phyloP scores from a whole-genome alignment of 2,888 invertebrate genomes.

The Eucera pruinosa region DNA sequence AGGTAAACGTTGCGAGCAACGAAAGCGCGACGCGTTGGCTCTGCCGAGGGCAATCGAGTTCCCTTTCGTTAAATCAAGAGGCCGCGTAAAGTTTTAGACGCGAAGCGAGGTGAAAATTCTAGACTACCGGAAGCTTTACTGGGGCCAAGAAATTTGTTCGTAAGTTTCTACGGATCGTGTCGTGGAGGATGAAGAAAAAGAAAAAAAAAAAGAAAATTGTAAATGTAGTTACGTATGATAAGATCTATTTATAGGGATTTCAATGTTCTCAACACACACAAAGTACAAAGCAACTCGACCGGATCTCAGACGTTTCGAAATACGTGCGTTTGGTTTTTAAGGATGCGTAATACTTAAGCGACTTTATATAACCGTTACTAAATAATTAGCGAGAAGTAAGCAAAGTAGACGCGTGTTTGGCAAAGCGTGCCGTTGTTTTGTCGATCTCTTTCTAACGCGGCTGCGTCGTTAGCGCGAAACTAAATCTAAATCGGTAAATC shows the following conservation, averaged over 20 bases:
- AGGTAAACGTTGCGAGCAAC: too few species aligned
- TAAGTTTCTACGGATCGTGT: constrained; percentile 48
- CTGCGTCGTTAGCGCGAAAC: background rate
- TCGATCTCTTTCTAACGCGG: constrained; percentile 10
- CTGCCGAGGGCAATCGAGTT: too few species aligned
- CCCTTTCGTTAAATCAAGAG: too few species aligned
- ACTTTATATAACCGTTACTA: constrained; percentile 32
- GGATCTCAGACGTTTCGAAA: constrained; percentile 77
- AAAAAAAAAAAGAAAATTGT: constrained; percentile 39
- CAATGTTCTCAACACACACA: constrained; percentile 75
- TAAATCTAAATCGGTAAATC: background rate
- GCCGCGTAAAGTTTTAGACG: too few species aligned
- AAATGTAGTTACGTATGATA: constrained; percentile 51
- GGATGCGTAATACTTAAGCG: constrained; percentile 45
- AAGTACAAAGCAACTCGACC: constrained; percentile 78
- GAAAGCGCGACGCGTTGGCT: too few species aligned
- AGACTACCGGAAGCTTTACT: constrained; percentile 59
- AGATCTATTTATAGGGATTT: constrained; percentile 63
- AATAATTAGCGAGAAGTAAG: constrained; percentile 18
- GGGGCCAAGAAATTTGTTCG: constrained; percentile 64
- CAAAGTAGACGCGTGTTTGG: constrained; percentile 11
- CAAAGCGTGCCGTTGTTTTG: constrained; percentile 1
- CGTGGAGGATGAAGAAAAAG: too few species aligned
- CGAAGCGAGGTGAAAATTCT: background rate
- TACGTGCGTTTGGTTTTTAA: constrained; percentile 48